Evolutionary conservation across 2,797 vertebrate genomes (phyloP), one percentile per base, ranked within the genome.

Genomic region (Thunnus albacares): DNA sequence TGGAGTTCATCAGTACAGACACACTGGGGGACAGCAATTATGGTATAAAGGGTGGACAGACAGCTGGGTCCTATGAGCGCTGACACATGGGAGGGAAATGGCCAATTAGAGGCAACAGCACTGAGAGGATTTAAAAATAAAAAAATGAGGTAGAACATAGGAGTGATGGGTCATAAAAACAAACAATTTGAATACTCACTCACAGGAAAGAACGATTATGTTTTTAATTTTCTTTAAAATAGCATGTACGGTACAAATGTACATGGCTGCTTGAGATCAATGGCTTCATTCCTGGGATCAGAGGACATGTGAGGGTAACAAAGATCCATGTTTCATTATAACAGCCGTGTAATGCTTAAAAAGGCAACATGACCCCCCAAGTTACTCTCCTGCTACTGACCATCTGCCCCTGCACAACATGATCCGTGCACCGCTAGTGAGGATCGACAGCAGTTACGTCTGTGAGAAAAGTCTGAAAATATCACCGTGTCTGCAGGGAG

Each of bases 351-450:
- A 33, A 33, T 43, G 18, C 55, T 66, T 55, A 35, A 65, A 26
- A 35, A 43, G 22, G 38, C 24, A 13, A 66, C 45, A 66, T 26
- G 28, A 71, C 47, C 30, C 33, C n/a, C 7, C 1, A 57, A 26
- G 26, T 65, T 68, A 33, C 33, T 49, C 8, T 63, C 30, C 59
- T 63, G n/a, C 38, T 49, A 71, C 12, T 43, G 47, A 38, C 57
- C 74, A 77, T 67, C 65, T 84, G 77, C 41, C 13, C 57, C 22
- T 58, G 56, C 24, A 71, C 17, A 67, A 74, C 51, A 51, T 43
- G 67, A 79, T 71, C 51, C 18, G 57, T 33, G 52, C 55, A 33
- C 24, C 47, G 11, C 35, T 1, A 20, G 26, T 12, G 35, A 53
- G 10, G 26, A 26, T 65, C 28, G 26, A 65, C 56, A 64, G 24